These are phyloP conservation scores for Acleris cristana DNA, from an alignment of 2,888 invertebrate species.

Conservation along the genomic window DNA sequence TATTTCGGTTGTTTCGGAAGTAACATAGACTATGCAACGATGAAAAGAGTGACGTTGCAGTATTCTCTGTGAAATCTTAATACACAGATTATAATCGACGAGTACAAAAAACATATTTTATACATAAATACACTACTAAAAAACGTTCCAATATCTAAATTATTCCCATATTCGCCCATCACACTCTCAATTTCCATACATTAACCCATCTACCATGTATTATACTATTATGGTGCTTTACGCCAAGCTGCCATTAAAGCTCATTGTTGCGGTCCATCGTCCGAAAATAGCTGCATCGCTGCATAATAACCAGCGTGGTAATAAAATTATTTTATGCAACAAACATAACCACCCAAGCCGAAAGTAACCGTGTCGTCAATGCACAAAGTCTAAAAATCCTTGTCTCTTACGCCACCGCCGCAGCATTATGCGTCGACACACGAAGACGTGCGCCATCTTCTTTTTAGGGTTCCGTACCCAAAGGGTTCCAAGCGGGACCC, in stretches of 20 bases:
- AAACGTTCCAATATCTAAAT: neutral
- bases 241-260: constrained; percentile 47
- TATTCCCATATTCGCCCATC: neutral
- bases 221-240: constrained; percentile 23
- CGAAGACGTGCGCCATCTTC: constrained; percentile 52
- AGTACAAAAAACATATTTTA: no score
- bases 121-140: no score
- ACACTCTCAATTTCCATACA: constrained; percentile 24
- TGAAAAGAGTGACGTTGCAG: no score
- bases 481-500: no score
- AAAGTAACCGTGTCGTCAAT: constrained; percentile 39
- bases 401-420: constrained; percentile 31
- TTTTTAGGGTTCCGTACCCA: constrained; percentile 36
- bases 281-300: constrained; percentile 64
- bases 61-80: no score
- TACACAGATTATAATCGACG: no score
- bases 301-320: constrained; percentile 59
- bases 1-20: no score
- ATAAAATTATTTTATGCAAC: constrained; percentile 67
- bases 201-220: no score
- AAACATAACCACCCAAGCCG: constrained; percentile 42
- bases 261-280: constrained; percentile 60
- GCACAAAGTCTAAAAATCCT: constrained; percentile 43
- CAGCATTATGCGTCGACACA: constrained; percentile 62
- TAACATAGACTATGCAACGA: no score